Base-by-base conservation (phyloP, 2,888 invertebrate genomes). In the Sicus ferrugineus region DNA sequence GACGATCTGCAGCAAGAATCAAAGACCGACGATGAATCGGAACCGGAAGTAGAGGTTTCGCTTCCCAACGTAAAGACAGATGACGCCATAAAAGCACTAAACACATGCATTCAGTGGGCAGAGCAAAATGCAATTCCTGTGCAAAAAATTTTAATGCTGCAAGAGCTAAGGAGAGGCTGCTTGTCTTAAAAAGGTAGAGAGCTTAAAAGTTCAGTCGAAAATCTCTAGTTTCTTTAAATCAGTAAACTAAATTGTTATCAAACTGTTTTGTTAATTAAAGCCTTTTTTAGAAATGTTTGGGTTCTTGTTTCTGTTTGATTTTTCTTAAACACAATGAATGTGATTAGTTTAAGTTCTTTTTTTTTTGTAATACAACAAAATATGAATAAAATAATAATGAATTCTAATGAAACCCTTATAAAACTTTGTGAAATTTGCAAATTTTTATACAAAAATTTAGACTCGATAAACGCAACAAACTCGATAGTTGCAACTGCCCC, bases 331-430 rank as follows among this genome's bases (percentile, higher is more conserved):
- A n/a, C n/a, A n/a, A n/a, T 38, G 16, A 42, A 14, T 42, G 5
- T 42, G 5, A 42, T 42, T 42, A 42, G 42, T 42, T 42, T 42
- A 42, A 42, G n/a, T n/a, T n/a, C 3, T 42, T 42, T 42, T 42
- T 42, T 42, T 42, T 42, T 42, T 42, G 42, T 42, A 42, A 42
- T 42, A 42, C 42, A 42, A 42, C 42, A 42, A 42, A 42, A 42
- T 42, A 14, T 42, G 42, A 42, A 42, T 42, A 42, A 42, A 42
- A 42, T 42, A 42, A 42, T 42, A 42, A 42, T 42, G 5, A 42
- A 42, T 42, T 42, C 42, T n/a, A 42, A 42, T 38, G 38, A 38
- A 38, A 11, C 38, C 11, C 38, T 38, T 38, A 38, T 38, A 38
- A 38, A 38, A 38, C 42, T 42, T 42, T 42, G 42, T 42, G 42